Evolutionary conservation across 1,140 invertebrate species (phyloP).

Genomic region (Anadara kagoshimensis): DNA sequence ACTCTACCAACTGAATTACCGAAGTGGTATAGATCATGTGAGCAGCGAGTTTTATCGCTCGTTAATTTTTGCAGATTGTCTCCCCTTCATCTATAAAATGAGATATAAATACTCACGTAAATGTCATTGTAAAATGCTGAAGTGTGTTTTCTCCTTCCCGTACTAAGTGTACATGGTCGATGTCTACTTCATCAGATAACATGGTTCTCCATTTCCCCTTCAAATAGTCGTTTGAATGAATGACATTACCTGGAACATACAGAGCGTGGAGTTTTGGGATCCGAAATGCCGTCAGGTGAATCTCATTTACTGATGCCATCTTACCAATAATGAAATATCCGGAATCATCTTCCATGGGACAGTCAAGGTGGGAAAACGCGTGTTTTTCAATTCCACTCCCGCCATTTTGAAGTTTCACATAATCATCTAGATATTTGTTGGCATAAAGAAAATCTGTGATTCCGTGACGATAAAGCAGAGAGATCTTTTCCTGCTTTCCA

Average conservation of each 20-base stretch:
- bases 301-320: slow-evolving; percentile 17
- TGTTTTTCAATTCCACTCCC: slow-evolving; percentile 42
- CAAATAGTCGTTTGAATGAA: slow-evolving; percentile 42
- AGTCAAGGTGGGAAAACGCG: slow-evolving; percentile 42
- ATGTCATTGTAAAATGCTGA: too few species aligned
- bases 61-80: too few species aligned
- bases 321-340: slow-evolving; percentile 42
- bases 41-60: too few species aligned
- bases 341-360: slow-evolving; percentile 39
- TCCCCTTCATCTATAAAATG: too few species aligned
- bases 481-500: slow-evolving; percentile 31
- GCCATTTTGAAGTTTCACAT: slow-evolving; percentile 30
- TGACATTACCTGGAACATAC: slow-evolving; percentile 31
- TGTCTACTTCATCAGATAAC: slow-evolving; percentile 39
- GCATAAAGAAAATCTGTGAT: slow-evolving; percentile 48
- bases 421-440: slow-evolving; percentile 41
- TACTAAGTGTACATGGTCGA: slow-evolving; percentile 42
- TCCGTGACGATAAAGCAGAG: slow-evolving; percentile 37
- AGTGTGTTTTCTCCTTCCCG: not conserved
- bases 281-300: slow-evolving; percentile 38
- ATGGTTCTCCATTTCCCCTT: slow-evolving; percentile 43
- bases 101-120: too few species aligned
- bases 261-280: slow-evolving; percentile 31
- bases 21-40: too few species aligned
- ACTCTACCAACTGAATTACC: too few species aligned